Base-by-base conservation (phyloP, 2,797 vertebrate species). In the Lutra lutra region DNA sequence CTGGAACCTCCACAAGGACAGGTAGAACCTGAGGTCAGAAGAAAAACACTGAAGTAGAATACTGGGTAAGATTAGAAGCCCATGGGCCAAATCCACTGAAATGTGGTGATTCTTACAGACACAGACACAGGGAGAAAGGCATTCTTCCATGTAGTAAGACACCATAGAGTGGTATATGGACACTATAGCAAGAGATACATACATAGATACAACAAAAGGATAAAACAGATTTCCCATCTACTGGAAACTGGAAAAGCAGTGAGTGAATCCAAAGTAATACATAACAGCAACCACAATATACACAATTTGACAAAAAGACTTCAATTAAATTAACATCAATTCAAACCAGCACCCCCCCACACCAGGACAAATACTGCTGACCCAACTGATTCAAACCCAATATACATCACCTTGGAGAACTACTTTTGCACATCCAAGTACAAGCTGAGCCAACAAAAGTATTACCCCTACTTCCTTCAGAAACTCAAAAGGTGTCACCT, bases 231-330 rank as follows among this genome's bases (percentile, higher is more conserved):
- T 88, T 86, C 25, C 46, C 79, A 90, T 43, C 6, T 92, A 60
- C 10, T 68, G 18, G 32, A 27, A 40, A 58, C 46, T 89, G 25
- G 29, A 93, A 95, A 89, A 89, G 38, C 72, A 96, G 75, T 12
- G 29, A 92, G 66, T 35, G 48, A 95, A 35, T 75, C 58, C 70
- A 96, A 92, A 62, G 60, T 75, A 96, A 70, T 25, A 62, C 15
- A 38, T 48, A 72, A 64, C 68, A 86, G 25, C 43, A 94, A 95
- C 48, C 32, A 90, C 95, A 91, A 91, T 40, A 70, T 25, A 93
- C 11, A 18, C 35, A 90, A 92, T 75, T 82, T 85, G 25, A 86
- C 66, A 91, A 87, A 95, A 97, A 91, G 38, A 23, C 51, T 92
- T 95, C 51, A 62, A 56, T 77, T 86, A 94, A 94, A 66, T 14